Evolutionary conservation across 2,888 invertebrate species (phyloP).

Genomic region (Stenichneumon culpator): DNA sequence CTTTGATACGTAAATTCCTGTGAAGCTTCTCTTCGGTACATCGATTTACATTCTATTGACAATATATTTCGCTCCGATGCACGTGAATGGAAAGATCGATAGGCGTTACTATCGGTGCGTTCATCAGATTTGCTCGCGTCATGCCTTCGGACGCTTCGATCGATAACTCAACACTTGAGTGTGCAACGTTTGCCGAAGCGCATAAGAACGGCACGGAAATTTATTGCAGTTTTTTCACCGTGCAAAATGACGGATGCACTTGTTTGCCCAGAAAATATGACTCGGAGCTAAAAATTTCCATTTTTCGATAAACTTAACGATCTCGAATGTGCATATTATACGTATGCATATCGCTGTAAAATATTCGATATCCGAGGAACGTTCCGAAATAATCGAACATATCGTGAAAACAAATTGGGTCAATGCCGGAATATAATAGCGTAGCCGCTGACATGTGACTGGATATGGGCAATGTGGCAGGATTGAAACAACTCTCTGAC

Average conservation of each 20-base stretch:
- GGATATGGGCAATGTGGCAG: not conserved
- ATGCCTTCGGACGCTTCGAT: slow-evolving; percentile 13
- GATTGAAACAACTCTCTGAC: not conserved
- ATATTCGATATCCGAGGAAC: not conserved
- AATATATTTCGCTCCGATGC: not conserved
- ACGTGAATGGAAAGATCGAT: slow-evolving; percentile 17
- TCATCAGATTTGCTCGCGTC: slow-evolving; percentile 17
- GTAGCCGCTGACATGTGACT: not conserved
- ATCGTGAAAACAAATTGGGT: slow-evolving; percentile 13
- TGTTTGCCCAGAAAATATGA: not conserved
- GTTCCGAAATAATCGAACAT: not conserved
- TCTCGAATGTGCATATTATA: not conserved
- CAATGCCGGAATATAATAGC: not conserved
- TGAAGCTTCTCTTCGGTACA: not conserved
- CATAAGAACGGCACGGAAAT: slow-evolving; percentile 5
- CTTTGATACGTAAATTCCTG: slow-evolving; percentile 4
- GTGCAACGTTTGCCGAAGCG: slow-evolving; percentile 24
- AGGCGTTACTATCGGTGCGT: slow-evolving; percentile 13
- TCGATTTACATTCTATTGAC: not conserved
- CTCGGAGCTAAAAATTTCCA: not conserved
- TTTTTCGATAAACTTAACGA: slow-evolving; percentile 9
- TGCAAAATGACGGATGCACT: not conserved
- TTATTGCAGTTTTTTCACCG: slow-evolving; percentile 34
- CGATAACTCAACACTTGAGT: slow-evolving; percentile 60
- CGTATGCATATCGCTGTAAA: not conserved